These are phyloP conservation scores for Electrona antarctica DNA, from an alignment of 2,113 vertebrate species.

Conservation along the genomic window DNA sequence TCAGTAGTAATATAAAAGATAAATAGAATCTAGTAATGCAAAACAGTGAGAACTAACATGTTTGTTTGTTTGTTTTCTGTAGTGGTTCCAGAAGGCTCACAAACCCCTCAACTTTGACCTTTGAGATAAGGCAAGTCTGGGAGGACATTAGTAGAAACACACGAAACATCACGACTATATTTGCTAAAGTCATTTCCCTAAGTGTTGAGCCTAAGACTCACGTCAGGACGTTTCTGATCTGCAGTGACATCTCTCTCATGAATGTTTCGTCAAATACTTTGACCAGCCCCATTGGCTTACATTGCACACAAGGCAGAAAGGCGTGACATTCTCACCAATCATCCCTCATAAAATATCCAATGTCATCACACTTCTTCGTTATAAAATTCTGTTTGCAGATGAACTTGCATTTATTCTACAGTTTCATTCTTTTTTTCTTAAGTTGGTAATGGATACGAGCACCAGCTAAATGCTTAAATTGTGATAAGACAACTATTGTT, in stretches of 20 bases:
- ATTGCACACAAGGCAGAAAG: not conserved
- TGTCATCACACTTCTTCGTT: not conserved
- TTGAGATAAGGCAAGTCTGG: conserved; percentile 50
- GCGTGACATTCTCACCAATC: not conserved
- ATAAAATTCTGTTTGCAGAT: not conserved
- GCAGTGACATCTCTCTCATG: conserved; percentile 7
- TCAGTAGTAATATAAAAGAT: conserved; percentile 39
- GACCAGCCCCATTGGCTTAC: not conserved
- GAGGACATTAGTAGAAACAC: conserved; percentile 29
- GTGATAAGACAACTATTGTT: not conserved
- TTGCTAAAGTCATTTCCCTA: not conserved
- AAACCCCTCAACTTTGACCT: conserved; percentile 45
- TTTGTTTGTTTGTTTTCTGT: not conserved
- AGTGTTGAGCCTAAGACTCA: conserved; percentile 1
- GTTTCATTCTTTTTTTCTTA: not conserved
- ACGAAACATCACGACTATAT: conserved; percentile 12
- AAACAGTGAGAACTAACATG: conserved; percentile 11
- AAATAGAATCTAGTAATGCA: conserved; percentile 32
- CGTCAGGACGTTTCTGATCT: not conserved
- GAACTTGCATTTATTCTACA: not conserved
- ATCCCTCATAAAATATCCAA: not conserved
- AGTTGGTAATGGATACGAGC: conserved; percentile 9
- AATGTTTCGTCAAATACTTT: not conserved
- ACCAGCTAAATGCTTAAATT: not conserved
- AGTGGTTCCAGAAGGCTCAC: conserved; percentile 24